Evolutionary conservation across 2,113 vertebrate genomes (phyloP), one percentile per base, ranked within the genome.

Genomic region (Numida meleagris): DNA sequence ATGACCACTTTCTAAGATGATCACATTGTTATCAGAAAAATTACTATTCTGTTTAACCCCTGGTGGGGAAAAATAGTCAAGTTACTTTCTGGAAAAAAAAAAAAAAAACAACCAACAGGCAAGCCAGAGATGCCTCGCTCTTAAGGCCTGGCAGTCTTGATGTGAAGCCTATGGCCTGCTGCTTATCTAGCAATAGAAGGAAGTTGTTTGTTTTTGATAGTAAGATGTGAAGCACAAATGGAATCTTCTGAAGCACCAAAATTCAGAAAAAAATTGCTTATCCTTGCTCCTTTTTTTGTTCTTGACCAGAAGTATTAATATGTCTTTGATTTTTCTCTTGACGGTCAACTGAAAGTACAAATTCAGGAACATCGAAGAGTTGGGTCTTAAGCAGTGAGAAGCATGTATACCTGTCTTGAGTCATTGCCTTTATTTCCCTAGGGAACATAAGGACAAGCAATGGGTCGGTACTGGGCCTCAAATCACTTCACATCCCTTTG

Each of bases 131-230:
- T 34, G 10, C 4, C 19, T 36, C 29, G 31, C 3, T 50, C 13
- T 45, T 46, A 40, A 24, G 3, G 4, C 19, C 31, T 57, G 16
- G 5, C 8, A 82, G n/a, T 6, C 5, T 57, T 0, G 0, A 3
- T 38, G 33, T 5, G 48, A 78, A 78, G 18, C 27, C 29, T 9
- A 2, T 24, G 23, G 14, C 25, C 45, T 68, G 0, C 31, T 27
- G 42, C 13, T 53, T 53, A 53, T 16, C 51, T 53, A 53, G 51
- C 27, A 29, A 53, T 14, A 53, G 51, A 53, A 16, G 27, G 51
- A 53, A 14, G 27, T 29, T 53, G 2, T 45, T 72, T 72, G 51
- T 34, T 85, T 84, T 76, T 51, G 14, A 25, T 38, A 72, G 33
- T 33, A 65, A n/a, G 48, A 15, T 50, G 12, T 43, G 19, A 71